Percentiles rank a stretch among this genome's conserved stretches.
phyloP scores from a whole-genome alignment of 2,888 invertebrate species.

The Patella depressa region DNA sequence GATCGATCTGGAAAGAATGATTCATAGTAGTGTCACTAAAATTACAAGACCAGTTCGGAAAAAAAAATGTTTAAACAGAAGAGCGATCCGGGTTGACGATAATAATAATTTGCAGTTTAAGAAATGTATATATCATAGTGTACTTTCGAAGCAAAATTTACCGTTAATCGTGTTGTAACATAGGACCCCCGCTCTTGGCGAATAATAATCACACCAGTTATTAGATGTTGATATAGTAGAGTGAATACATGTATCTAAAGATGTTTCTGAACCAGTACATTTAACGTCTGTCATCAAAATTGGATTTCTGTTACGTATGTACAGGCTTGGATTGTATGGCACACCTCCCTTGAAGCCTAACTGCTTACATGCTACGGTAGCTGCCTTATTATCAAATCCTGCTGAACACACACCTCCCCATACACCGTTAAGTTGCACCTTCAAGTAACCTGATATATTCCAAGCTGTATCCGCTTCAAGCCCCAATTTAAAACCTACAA shows the following conservation, averaged over 20 bases:
- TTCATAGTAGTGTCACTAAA: too few species aligned
- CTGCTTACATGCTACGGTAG: slow-evolving; percentile 34
- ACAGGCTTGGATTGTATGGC: slow-evolving; percentile 6
- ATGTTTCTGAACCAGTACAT: slow-evolving; percentile 40
- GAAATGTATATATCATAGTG: too few species aligned
- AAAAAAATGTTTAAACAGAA: too few species aligned
- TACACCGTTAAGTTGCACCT: slow-evolving; percentile 22
- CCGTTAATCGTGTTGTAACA: slow-evolving; percentile 56
- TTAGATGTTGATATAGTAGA: slow-evolving; percentile 26
- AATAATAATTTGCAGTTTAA: too few species aligned
- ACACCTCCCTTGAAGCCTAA: slow-evolving; percentile 32
- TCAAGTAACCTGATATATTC: slow-evolving; percentile 21
- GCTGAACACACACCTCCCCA: slow-evolving; percentile 29
- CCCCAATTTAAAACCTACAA: slow-evolving; percentile 44
- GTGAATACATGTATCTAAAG: slow-evolving; percentile 35
- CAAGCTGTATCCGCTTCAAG: slow-evolving; percentile 35
- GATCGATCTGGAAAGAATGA: too few species aligned
- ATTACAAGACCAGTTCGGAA: too few species aligned
- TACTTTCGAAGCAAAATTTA: too few species aligned
- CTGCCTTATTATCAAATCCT: slow-evolving; percentile 25
- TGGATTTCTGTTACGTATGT: slow-evolving; percentile 29
- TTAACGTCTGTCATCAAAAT: slow-evolving; percentile 40
- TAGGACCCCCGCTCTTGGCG: slow-evolving; percentile 60
- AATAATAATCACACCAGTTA: slow-evolving; percentile 46
- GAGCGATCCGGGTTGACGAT: too few species aligned